phyloP scores from a whole-genome alignment of 2,113 vertebrate species.

The Pionites leucogaster region DNA sequence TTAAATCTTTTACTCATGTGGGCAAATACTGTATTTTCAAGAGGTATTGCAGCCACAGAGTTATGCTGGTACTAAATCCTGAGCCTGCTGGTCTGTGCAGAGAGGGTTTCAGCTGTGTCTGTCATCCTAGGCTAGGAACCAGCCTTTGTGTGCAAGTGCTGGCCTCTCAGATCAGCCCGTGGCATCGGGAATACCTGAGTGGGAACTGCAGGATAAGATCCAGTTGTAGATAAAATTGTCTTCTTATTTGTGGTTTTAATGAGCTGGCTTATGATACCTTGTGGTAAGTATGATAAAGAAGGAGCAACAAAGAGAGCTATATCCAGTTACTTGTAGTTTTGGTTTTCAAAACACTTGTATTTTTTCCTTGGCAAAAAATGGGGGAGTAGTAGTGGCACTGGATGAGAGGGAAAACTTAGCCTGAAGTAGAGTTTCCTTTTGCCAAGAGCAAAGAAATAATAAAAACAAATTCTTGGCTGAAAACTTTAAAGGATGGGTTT shows the following conservation, averaged over 20 bases:
- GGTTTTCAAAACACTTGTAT: slow-evolving; percentile 25
- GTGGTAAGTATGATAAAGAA: background rate
- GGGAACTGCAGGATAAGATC: background rate
- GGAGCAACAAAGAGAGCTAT: background rate
- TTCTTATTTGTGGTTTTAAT: background rate
- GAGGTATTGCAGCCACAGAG: background rate
- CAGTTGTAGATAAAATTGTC: background rate
- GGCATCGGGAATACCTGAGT: background rate
- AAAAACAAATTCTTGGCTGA: slow-evolving; percentile 82
- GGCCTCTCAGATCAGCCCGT: background rate
- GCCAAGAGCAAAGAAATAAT: slow-evolving; percentile 75
- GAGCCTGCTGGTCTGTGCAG: background rate
- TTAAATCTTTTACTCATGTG: background rate
- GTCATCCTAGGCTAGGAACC: background rate
- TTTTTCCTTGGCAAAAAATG: slow-evolving; percentile 15
- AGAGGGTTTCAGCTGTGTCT: background rate
- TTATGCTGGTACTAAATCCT: background rate
- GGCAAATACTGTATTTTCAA: background rate
- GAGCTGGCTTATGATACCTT: background rate
- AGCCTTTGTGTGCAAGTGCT: background rate
- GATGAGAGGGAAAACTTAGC: slow-evolving; percentile 7
- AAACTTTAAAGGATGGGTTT: slow-evolving; percentile 79
- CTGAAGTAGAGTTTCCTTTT: slow-evolving; percentile 50
- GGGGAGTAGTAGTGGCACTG: slow-evolving; percentile 5
- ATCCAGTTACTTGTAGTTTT: background rate